These are phyloP conservation scores for Daboia siamensis DNA, from an alignment of 2,113 vertebrate genomes.

Conservation along the genomic window DNA sequence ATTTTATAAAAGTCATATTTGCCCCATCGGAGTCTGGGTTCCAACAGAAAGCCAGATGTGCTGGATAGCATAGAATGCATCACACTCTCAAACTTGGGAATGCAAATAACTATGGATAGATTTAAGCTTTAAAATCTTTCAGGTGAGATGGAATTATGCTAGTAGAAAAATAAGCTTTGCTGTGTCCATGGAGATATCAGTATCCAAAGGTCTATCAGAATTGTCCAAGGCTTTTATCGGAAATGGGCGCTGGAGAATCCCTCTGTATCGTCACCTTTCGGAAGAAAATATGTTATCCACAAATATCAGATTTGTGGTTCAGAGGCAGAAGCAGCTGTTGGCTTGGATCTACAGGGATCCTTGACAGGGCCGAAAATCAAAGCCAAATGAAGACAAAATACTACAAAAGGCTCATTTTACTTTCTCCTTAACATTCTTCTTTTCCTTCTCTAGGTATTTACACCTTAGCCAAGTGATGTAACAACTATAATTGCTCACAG, in stretches of 20 bases:
- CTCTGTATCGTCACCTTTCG: background rate
- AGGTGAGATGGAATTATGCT: background rate
- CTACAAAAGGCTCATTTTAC: background rate
- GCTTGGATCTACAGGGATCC: background rate
- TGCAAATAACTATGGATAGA: background rate
- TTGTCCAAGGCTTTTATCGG: background rate
- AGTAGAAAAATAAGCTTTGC: background rate
- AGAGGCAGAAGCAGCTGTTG: background rate
- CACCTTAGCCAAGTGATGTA: background rate
- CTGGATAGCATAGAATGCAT: background rate
- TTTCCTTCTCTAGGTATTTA: background rate
- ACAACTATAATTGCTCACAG: background rate
- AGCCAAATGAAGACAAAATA: background rate
- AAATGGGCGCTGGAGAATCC: background rate
- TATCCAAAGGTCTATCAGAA: background rate
- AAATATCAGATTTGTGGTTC: background rate
- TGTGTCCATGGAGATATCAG: background rate
- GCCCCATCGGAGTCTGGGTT: background rate
- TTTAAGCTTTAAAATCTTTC: background rate
- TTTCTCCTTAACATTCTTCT: background rate
- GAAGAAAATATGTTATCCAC: background rate
- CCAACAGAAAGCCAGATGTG: background rate
- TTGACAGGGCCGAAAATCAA: background rate
- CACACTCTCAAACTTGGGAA: background rate
- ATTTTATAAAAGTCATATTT: background rate